Evolutionary conservation across 2,113 vertebrate species (phyloP).

Genomic region (Toxotes chatareus): DNA sequence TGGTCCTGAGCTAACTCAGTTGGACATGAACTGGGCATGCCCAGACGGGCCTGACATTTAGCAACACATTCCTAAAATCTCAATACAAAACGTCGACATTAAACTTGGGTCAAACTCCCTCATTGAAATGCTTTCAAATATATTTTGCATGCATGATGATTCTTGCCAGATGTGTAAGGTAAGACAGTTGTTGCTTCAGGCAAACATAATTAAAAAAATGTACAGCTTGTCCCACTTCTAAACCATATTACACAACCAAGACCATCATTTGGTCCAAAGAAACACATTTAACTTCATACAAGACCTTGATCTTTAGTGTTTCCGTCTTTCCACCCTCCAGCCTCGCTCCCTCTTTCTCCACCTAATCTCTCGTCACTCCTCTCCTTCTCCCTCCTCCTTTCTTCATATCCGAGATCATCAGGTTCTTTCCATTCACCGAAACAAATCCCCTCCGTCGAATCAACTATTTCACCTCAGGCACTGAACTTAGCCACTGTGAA

Average conservation of each 20-base stretch:
- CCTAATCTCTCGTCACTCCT: slow-evolving; percentile 37
- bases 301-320: neutral
- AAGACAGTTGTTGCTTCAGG: slow-evolving; percentile 41
- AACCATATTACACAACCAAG: slow-evolving; percentile 14
- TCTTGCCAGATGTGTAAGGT: slow-evolving; percentile 43
- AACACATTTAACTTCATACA: neutral
- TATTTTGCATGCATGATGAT: slow-evolving; percentile 47
- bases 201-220: slow-evolving; percentile 4
- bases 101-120: slow-evolving; percentile 30
- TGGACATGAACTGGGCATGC: slow-evolving; percentile 57
- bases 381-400: slow-evolving; percentile 40
- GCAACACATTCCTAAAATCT: slow-evolving; percentile 67
- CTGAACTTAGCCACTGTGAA: slow-evolving; percentile 93
- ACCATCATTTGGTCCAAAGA: slow-evolving; percentile 17
- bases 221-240: slow-evolving; percentile 29
- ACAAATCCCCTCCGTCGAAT: slow-evolving; percentile 76
- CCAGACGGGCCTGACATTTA: slow-evolving; percentile 58
- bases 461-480: slow-evolving; percentile 86
- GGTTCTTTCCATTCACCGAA: slow-evolving; percentile 73
- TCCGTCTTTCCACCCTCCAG: neutral
- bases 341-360: slow-evolving; percentile 17
- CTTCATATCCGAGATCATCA: slow-evolving; percentile 73
- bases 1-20: slow-evolving; percentile 30
- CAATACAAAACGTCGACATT: slow-evolving; percentile 14
- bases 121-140: slow-evolving; percentile 30